phyloP scores from a whole-genome alignment of 1,140 invertebrate genomes.

The Procambarus clarkii region DNA sequence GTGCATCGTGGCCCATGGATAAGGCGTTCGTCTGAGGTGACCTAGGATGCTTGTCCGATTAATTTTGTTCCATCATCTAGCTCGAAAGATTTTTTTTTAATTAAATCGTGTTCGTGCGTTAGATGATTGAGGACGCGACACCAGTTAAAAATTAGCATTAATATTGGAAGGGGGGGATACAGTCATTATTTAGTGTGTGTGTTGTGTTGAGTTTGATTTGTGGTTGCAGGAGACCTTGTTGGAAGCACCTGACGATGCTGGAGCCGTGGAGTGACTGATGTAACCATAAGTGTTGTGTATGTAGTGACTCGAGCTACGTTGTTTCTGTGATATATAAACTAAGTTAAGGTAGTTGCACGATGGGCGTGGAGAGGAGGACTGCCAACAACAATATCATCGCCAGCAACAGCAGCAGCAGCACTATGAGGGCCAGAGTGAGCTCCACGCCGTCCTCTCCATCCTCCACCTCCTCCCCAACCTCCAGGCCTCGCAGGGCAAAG shows the following conservation, averaged over 20 bases:
- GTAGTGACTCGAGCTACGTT: not conserved
- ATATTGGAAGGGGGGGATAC: no score
- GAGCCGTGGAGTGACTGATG: not conserved
- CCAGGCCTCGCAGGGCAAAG: constrained; percentile 27
- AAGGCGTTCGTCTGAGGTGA: no score
- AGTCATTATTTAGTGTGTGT: no score
- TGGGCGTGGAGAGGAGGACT: constrained; percentile 40
- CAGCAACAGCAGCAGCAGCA: not conserved
- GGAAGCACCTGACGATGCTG: not conserved
- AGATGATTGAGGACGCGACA: no score
- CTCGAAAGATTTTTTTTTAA: no score
- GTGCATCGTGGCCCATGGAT: no score
- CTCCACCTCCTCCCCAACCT: not conserved
- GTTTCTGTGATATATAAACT: not conserved
- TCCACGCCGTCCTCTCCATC: not conserved
- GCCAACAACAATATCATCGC: constrained; percentile 41
- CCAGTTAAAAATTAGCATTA: no score
- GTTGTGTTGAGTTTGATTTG: no score
- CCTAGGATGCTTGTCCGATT: no score
- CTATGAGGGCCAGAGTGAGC: not conserved
- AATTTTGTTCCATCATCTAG: no score
- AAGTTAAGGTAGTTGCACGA: not conserved
- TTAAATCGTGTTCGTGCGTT: no score
- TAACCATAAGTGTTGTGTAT: not conserved
- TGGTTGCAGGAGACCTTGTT: no score